Percentiles rank a stretch among this genome's conserved stretches.
Evolutionary conservation across 2,888 invertebrate species (phyloP).

Genomic region (Tetranychus piercei): DNA sequence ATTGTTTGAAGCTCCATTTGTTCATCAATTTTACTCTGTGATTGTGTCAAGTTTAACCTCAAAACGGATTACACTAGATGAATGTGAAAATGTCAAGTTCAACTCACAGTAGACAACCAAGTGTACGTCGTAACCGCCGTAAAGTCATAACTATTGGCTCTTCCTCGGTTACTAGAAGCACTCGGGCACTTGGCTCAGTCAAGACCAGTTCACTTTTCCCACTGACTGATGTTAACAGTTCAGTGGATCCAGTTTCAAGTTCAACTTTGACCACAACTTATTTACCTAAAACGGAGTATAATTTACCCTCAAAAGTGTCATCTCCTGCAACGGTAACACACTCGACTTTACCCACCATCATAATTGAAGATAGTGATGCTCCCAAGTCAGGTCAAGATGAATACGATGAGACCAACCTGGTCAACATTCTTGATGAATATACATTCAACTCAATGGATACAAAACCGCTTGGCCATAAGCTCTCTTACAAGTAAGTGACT

Average conservation of each 20-base stretch:
- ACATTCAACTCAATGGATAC: background rate
- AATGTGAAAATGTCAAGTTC: background rate
- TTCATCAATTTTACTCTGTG: too few relatives aligned
- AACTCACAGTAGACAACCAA: background rate
- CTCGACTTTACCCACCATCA: background rate
- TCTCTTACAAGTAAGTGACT: too few relatives aligned
- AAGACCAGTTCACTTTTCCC: too few relatives aligned
- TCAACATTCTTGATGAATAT: background rate
- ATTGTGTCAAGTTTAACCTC: too few relatives aligned
- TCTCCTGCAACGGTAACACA: background rate
- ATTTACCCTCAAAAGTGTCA: background rate
- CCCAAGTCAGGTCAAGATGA: background rate
- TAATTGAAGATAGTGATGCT: background rate
- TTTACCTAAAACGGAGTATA: background rate
- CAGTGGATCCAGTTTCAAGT: too few relatives aligned
- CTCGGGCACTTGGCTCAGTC: too few relatives aligned
- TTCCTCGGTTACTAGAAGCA: background rate
- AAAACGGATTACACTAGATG: background rate
- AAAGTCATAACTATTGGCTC: background rate
- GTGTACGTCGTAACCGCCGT: background rate
- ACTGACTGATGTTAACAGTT: too few relatives aligned
- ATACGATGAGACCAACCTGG: background rate
- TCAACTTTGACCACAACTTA: background rate
- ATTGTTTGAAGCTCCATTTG: too few relatives aligned
- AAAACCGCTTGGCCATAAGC: too few relatives aligned